phyloP scores from a whole-genome alignment of 2,888 invertebrate species.

The Axea sp. region DNA sequence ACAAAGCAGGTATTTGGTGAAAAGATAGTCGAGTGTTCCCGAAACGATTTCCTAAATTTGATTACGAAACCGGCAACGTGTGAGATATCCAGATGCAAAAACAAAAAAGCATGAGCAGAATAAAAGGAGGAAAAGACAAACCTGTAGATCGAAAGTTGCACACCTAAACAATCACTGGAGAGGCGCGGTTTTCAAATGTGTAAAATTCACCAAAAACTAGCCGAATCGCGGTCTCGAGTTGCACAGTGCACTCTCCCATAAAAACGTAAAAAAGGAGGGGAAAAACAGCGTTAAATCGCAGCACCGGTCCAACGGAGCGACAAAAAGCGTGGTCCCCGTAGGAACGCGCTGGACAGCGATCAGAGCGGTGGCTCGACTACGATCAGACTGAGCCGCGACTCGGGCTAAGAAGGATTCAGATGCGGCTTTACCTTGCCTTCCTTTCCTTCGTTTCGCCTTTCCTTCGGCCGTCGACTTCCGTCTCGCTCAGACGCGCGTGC shows the following conservation, averaged over 20 bases:
- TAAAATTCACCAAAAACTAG: background rate
- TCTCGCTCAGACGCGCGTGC: slow-evolving; percentile 60
- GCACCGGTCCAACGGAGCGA: slow-evolving; percentile 23
- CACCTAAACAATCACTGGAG: background rate
- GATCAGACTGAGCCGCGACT: slow-evolving; percentile 71
- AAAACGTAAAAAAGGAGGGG: background rate
- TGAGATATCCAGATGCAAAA: too few species aligned
- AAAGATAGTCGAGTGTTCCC: too few species aligned
- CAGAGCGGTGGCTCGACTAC: slow-evolving; percentile 71
- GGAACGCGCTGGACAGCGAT: slow-evolving; percentile 56
- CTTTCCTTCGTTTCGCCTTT: slow-evolving; percentile 64
- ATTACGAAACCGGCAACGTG: too few species aligned
- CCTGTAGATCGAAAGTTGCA: slow-evolving; percentile 1
- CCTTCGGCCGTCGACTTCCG: slow-evolving; percentile 62
- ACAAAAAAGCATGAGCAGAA: background rate
- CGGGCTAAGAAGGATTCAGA: slow-evolving; percentile 72
- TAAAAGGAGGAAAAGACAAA: background rate
- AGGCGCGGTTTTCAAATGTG: slow-evolving; percentile 1
- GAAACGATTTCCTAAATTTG: too few species aligned
- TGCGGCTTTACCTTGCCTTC: slow-evolving; percentile 71
- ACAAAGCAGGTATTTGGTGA: too few species aligned
- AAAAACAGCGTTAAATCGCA: slow-evolving; percentile 11
- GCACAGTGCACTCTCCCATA: background rate
- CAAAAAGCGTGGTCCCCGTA: slow-evolving; percentile 18
- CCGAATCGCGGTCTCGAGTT: too few species aligned